A percentile compares a stretch with the other conserved stretches of the same genome.
Conservation (phyloP, 2,113 vertebrate genomes). For the Galbula dea region DNA sequence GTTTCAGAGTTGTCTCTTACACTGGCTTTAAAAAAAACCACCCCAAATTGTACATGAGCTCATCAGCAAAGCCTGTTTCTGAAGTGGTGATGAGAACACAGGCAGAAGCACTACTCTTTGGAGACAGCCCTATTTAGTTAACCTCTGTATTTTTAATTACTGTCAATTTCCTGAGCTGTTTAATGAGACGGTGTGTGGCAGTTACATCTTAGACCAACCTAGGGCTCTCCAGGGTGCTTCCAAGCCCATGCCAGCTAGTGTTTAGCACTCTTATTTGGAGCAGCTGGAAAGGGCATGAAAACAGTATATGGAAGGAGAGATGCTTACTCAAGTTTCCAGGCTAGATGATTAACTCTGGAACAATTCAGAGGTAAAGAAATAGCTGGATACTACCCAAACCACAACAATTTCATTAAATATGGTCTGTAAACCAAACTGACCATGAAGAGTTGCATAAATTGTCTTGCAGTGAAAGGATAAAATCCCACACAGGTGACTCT, state of each 20-base stretch:
- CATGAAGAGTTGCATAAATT: neutral
- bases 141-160: conserved; percentile 25
- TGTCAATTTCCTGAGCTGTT: neutral
- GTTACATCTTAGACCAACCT: neutral
- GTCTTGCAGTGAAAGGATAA: neutral
- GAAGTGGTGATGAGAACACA: neutral
- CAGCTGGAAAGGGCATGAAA: neutral
- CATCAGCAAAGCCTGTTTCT: neutral
- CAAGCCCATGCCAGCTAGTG: neutral
- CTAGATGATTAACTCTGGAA: neutral
- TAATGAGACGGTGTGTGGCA: neutral
- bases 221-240: neutral
- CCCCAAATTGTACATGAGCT: neutral
- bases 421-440: neutral
- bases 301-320: neutral
- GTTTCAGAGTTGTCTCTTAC: neutral
- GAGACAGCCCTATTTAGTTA: conserved; percentile 29
- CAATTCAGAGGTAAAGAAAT: neutral
- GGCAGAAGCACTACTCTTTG: neutral
- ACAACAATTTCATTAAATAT: neutral
- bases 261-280: neutral
- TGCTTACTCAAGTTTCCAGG: neutral
- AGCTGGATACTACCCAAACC: neutral
- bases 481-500: neutral
- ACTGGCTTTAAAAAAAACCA: neutral